These are phyloP conservation scores for Natator depressus DNA, from an alignment of 2,113 vertebrate genomes.

Conservation along the genomic window DNA sequence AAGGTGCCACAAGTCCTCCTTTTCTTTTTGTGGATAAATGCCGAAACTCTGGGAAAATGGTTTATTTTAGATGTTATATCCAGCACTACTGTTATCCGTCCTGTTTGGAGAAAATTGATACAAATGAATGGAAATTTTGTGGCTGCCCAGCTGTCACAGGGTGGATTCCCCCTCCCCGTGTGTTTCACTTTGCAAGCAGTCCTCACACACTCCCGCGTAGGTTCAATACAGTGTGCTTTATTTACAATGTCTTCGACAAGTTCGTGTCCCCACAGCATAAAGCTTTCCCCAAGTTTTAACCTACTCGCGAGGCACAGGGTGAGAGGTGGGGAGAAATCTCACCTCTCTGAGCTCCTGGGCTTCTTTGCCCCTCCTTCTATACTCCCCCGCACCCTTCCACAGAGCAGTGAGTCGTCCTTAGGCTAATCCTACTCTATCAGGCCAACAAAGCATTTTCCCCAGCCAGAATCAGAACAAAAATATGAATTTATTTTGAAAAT, in stretches of 20 bases:
- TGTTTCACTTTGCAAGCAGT: not conserved
- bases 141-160: not conserved
- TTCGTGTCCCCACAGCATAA: not conserved
- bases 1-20: too few relatives aligned
- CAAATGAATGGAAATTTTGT: slow-evolving; percentile 62
- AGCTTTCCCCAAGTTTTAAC: not conserved
- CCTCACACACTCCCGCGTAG: not conserved
- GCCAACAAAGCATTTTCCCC: slow-evolving; percentile 54
- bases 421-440: not conserved
- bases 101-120: not conserved
- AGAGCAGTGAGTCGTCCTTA: not conserved
- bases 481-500: slow-evolving; percentile 55
- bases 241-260: not conserved
- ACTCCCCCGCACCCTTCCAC: not conserved
- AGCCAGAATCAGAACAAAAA: slow-evolving; percentile 62
- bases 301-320: not conserved
- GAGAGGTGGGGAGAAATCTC: not conserved
- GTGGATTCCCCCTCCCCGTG: not conserved
- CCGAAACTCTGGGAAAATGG: slow-evolving; percentile 14
- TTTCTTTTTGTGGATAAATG: not conserved
- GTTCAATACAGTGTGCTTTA: not conserved
- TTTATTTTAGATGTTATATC: slow-evolving; percentile 42
- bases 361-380: not conserved
- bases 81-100: slow-evolving; percentile 58
- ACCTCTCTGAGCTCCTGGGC: not conserved